Evolutionary conservation across 2,797 vertebrate genomes (phyloP), one percentile per base, ranked within the genome.

Genomic region (Champsocephalus gunnari): DNA sequence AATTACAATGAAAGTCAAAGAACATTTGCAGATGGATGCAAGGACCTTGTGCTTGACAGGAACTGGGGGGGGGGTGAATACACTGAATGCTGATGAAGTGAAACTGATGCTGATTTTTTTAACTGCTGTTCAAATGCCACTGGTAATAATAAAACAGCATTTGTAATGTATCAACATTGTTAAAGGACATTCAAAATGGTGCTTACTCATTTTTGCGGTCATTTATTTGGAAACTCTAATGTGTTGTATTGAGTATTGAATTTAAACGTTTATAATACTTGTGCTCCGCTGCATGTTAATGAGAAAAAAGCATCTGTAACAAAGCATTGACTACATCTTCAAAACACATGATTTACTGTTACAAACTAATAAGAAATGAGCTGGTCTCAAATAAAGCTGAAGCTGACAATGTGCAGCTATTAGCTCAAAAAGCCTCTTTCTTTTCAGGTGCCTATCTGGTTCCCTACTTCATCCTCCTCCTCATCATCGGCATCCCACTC

Each of bases 401-500:
- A 44, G 48, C 2, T 44, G n/a, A 53, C 56, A 24, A 12, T 61
- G 16, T 61, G 17, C 4, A 57, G 24, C 28, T 38, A 41, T 60
- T 8, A 66, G 11, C 16, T 48, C 12, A 71, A 57, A 5, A 50
- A 21, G 13, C 16, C 12, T 72, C 3, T 13, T 19, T 85, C 41
- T 82, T 34, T 62, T 45, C 86, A 98, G 97, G 97, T 59, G 97
- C 97, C 64, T 99, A 99, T 82, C 91, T 99, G 85, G 96, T 99
- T 64, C 97, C 97, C 0, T 99, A 99, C 85, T 93, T 97, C 85
- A 96, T 99, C 85, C 95, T 99, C 67, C 96, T 99, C 41, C 58
- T 98, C 88, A 90, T 98, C 85, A 98, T 99, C 0, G 97, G 97
- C 73, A 96, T 99, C 84, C 97, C 97, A 0, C 96, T 99, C 66